Evolutionary conservation across 2,113 vertebrate genomes (phyloP), one percentile per base, ranked within the genome.

Genomic region (Notiomystis cincta): DNA sequence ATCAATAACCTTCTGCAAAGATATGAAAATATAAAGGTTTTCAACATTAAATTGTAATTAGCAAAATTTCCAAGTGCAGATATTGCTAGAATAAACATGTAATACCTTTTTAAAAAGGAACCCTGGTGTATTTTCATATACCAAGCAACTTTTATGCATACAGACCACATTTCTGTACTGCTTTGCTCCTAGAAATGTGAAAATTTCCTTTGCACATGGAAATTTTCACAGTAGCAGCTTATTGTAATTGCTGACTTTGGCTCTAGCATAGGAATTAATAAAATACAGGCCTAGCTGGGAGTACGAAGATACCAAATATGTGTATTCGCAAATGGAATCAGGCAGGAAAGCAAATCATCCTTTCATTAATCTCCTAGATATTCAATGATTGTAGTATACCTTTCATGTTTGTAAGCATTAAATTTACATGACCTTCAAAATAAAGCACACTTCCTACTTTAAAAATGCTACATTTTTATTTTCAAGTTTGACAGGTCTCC

Each of bases 351-450:
- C 9, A 71, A 79, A 23, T 35, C 2, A 76, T 51, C 5, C 12
- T 67, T 96, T 84, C 33, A 71, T 58, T 89, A 56, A 89, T 47
- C 42, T 81, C 15, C 31, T 51, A 84, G 37, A 47, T 89, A 64
- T 45, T n/a, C 28, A 64, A 20, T 57, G 24, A 57, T 48, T 75
- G 27, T 25, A 87, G 47, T 64, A 45, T 30, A 27, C 12, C 22
- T 91, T 88, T 77, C 31, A 70, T 28, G 27, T 56, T 44, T 42
- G 40, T 38, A 71, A 87, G 20, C 35, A 78, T 50, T 86, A 79
- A 56, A 82, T 79, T 90, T 89, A 30, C 18, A 56, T 70, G 35
- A 61, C 35, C 33, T 89, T 73, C 42, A 77, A 92, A 87, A 83
- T 78, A 89, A 85, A 77, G 21, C 30, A 81, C 6, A 25, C 21